Evolutionary conservation across 2,888 invertebrate genomes (phyloP), one percentile per base, ranked within the genome.

Genomic region (Drosophila atripex): DNA sequence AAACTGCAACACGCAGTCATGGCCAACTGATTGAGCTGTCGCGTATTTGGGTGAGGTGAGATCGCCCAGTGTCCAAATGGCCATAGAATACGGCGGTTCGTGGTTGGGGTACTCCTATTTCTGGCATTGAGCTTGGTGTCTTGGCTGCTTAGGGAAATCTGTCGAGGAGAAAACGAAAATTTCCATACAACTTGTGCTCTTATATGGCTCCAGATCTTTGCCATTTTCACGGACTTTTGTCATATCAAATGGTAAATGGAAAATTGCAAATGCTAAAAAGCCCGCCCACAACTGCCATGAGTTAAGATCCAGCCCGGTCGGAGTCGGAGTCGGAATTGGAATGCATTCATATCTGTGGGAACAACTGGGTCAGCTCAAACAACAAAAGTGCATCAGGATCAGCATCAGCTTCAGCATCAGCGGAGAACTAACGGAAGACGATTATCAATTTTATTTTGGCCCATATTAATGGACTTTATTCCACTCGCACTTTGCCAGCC

Each of bases 21-120:
- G 80, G 86, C 78, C 86, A 86, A 84, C 84, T 82, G 82, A 86
- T 82, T 86, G 82, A 86, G 82, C 87, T 82, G 82, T 86, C 85
- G 80, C 84, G 71, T 84, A 84, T 86, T 86, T 80, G 78, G 82
- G 76, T 86, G 80, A 64, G 64, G 51, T 39, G 52, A 82, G 82
- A 74, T 86, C 72, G 83, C 86, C 76, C 80, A 86, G 64, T 86
- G 80, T 71, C 79, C 58, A 76, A 74, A 69, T 78, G 71, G 70
- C 69, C 51, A 43, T 69, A 52, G 63, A 50, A 43, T 65, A 43
- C 50, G 59, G 18, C 7, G 6, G 28, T 32, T 4, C 25, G 25
- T 14, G 39, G 38, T 1, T 14, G 61, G 12, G 41, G 43, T 38
- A 35, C 41, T 51, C 58, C 51, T 55, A 45, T 78, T 73, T 73